phyloP scores from a whole-genome alignment of 2,113 vertebrate genomes.

The Peromyscus polionotus region DNA sequence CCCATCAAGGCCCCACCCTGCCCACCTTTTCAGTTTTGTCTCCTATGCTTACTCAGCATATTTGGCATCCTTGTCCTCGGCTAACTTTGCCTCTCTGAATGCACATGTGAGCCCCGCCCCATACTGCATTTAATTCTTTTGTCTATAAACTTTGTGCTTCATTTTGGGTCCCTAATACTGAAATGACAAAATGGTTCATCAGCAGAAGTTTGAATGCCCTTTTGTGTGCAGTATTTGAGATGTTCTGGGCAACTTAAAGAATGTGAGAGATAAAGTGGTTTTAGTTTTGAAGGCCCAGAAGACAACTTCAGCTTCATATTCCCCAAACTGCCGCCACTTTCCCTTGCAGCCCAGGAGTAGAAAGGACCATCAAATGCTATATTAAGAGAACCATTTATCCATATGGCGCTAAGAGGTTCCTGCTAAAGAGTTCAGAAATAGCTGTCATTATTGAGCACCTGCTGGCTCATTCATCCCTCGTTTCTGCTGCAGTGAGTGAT shows the following conservation, averaged over 20 bases:
- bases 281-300: not conserved
- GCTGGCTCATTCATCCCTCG: not conserved
- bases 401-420: not conserved
- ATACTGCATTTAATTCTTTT: not conserved
- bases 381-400: not conserved
- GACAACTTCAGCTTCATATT: not conserved
- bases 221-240: not conserved
- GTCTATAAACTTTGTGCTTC: not conserved
- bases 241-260: not conserved
- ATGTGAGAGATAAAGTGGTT: not conserved
- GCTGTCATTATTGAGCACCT: not conserved
- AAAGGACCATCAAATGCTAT: not conserved
- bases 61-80: not conserved
- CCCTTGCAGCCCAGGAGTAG: not conserved
- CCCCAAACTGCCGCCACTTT: not conserved
- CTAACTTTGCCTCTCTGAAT: not conserved
- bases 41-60: not conserved
- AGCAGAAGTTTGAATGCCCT: not conserved
- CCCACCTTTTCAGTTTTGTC: not conserved
- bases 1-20: fast-evolving
- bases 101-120: not conserved
- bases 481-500: not conserved
- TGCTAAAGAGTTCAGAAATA: not conserved
- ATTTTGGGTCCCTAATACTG: not conserved
- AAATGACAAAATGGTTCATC: not conserved